Percentiles rank a stretch among this genome's conserved stretches.
Conservation (phyloP, 1,140 invertebrate species). For the Nilaparvata lugens region DNA sequence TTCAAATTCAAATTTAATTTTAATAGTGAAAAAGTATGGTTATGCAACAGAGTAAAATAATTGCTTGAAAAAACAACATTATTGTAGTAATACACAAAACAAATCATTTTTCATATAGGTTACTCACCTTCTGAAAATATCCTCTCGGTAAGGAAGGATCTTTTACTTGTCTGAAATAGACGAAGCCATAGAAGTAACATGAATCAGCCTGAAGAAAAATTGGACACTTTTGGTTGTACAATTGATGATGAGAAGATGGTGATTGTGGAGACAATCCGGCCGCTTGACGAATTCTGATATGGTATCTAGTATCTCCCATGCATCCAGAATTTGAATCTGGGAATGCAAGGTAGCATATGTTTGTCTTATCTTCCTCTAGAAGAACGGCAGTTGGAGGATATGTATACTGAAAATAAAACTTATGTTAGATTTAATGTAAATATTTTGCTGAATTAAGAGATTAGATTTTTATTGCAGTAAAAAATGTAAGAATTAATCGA, state of each 20-base stretch:
- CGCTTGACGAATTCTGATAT: conserved; percentile 68
- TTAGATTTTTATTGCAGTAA: background rate
- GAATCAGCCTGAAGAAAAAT: conserved; percentile 63
- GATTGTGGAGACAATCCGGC: conserved; percentile 7
- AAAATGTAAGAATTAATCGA: too few relatives aligned
- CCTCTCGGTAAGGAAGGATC: conserved; percentile 86
- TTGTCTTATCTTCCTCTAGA: conserved; percentile 89
- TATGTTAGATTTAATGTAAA: conserved; percentile 20
- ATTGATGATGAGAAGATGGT: conserved; percentile 27
- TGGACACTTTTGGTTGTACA: conserved; percentile 65
- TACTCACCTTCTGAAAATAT: conserved; percentile 95
- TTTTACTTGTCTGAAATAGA: conserved; percentile 97
- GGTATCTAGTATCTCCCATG: conserved; percentile 97
- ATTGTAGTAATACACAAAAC: too few relatives aligned
- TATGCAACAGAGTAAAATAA: too few relatives aligned
- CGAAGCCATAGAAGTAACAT: conserved; percentile 89
- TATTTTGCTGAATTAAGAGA: background rate
- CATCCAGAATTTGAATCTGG: conserved; percentile 98
- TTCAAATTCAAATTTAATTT: too few relatives aligned
- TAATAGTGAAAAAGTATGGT: too few relatives aligned
- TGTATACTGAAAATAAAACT: conserved; percentile 52
- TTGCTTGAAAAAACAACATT: too few relatives aligned
- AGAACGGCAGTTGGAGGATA: conserved; percentile 76
- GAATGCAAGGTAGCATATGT: conserved; percentile 96
- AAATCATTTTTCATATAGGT: too few relatives aligned